phyloP scores from a whole-genome alignment of 2,113 vertebrate genomes.

The Tachysurus vachellii region DNA sequence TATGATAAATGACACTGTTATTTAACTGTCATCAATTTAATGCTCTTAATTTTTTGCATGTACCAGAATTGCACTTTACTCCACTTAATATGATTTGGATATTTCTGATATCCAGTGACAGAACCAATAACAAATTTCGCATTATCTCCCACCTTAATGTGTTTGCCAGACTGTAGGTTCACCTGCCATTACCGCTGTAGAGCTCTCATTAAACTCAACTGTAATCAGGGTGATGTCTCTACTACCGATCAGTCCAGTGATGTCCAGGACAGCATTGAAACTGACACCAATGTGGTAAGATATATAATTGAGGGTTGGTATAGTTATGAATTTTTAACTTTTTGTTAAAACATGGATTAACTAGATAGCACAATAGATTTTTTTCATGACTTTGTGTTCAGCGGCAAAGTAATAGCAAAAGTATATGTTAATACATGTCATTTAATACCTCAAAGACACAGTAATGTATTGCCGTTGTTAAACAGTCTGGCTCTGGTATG shows the following conservation, averaged over 20 bases:
- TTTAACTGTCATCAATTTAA: neutral
- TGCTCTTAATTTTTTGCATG: neutral
- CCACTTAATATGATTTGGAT: neutral
- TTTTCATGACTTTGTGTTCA: neutral
- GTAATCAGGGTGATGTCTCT: conserved; percentile 70
- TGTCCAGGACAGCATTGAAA: conserved; percentile 78
- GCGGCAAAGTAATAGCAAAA: neutral
- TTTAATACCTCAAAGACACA: neutral
- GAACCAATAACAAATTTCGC: neutral
- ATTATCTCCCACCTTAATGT: neutral
- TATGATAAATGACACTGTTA: neutral
- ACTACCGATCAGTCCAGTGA: conserved; percentile 59
- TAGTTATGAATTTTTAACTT: neutral
- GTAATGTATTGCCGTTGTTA: neutral
- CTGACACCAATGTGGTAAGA: conserved; percentile 94
- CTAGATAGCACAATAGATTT: neutral
- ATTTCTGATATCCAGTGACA: neutral
- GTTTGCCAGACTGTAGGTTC: conserved; percentile 86
- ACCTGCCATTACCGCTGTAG: conserved; percentile 94
- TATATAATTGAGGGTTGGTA: conserved; percentile 1
- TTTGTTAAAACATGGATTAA: neutral
- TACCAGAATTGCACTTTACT: neutral
- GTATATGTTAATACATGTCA: neutral
- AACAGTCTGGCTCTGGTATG: neutral
- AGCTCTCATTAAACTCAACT: conserved; percentile 87